A percentile compares a stretch with the other conserved stretches of the same genome.
Evolutionary conservation across 2,888 invertebrate species (phyloP).

Genomic region (Lamellibrachia satsuma): DNA sequence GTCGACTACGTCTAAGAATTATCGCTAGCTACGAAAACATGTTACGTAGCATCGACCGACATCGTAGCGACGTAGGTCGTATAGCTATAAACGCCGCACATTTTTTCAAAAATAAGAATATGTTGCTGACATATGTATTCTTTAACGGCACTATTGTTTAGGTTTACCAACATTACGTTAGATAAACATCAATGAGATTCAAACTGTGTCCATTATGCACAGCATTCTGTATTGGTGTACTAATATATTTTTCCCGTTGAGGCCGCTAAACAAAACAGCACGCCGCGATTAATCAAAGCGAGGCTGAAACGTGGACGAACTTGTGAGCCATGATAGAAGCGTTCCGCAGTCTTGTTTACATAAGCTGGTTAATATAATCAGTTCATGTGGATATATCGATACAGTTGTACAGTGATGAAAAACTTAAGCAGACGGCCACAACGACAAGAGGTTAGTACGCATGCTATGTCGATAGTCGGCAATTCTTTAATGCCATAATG

Average conservation of each 20-base stretch:
- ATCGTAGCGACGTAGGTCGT: too few species aligned
- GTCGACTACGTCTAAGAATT: too few species aligned
- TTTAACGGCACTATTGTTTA: not conserved
- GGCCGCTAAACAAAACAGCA: not conserved
- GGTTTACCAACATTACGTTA: not conserved
- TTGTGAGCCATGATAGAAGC: not conserved
- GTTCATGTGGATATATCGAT: not conserved
- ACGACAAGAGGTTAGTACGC: not conserved
- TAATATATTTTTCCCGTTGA: not conserved
- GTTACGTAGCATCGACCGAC: too few species aligned
- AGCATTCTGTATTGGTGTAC: not conserved
- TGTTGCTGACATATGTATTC: not conserved
- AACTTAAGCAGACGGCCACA: slow-evolving; percentile 6
- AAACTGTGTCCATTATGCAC: not conserved
- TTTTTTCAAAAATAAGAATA: not conserved
- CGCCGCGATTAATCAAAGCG: not conserved
- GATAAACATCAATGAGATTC: not conserved
- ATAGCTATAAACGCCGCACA: too few species aligned
- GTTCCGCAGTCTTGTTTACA: not conserved
- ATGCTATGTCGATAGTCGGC: not conserved
- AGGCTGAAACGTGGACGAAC: slow-evolving; percentile 5
- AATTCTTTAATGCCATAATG: not conserved
- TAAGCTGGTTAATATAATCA: slow-evolving; percentile 2
- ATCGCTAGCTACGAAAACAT: too few species aligned
- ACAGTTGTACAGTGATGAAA: not conserved